These are phyloP conservation scores for Eurytoma californica DNA, from an alignment of 2,888 invertebrate genomes.

Conservation along the genomic window DNA sequence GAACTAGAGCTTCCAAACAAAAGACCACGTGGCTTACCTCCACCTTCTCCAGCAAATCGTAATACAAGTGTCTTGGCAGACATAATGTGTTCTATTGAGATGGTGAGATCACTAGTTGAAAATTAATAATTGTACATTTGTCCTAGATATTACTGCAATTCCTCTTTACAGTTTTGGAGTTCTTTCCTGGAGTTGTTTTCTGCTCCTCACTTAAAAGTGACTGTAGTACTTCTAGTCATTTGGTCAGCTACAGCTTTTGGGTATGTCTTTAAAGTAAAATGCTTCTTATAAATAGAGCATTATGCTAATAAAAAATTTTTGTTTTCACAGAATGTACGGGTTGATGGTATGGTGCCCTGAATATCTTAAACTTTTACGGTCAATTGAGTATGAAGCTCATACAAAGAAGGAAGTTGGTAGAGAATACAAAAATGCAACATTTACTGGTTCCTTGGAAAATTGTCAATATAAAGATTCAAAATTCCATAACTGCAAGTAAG, in stretches of 20 bases:
- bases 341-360: conserved; percentile 79
- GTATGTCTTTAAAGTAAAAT: conserved; percentile 67
- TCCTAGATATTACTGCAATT: background rate
- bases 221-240: conserved; percentile 79
- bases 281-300: background rate
- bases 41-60: conserved; percentile 75
- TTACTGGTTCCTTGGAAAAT: conserved; percentile 81
- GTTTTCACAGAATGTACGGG: conserved; percentile 76
- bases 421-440: conserved; percentile 74
- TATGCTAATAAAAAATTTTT: background rate
- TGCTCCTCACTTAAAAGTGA: conserved; percentile 79
- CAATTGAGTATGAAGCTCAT: conserved; percentile 73
- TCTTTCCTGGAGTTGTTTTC: conserved; percentile 83
- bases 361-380: conserved; percentile 73
- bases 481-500: conserved; percentile 79
- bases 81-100: conserved; percentile 75
- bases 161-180: conserved; percentile 80
- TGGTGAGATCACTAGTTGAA: conserved; percentile 73
- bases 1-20: conserved; percentile 84
- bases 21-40: conserved; percentile 75
- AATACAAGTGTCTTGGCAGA: conserved; percentile 76
- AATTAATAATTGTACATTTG: conserved; percentile 1
- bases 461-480: conserved; percentile 78
- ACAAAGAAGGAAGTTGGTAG: conserved; percentile 67
- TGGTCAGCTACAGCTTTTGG: conserved; percentile 79